These are phyloP conservation scores for Oreochromis niloticus DNA, from an alignment of 2,113 vertebrate genomes.

Conservation along the genomic window DNA sequence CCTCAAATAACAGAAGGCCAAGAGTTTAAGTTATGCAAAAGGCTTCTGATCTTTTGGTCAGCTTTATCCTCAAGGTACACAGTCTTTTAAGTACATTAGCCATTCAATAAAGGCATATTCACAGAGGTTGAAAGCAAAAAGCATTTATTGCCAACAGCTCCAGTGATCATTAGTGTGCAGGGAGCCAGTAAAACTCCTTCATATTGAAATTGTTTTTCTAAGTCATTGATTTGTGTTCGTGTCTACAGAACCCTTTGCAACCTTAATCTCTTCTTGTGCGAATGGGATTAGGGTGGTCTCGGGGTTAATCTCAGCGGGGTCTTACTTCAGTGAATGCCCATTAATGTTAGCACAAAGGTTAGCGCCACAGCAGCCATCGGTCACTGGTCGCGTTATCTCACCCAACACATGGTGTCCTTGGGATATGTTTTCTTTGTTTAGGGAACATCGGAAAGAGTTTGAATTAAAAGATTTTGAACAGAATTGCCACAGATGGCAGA, in stretches of 20 bases:
- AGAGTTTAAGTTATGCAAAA: neutral
- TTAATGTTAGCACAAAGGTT: conserved; percentile 38
- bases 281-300: conserved; percentile 28
- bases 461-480: conserved; percentile 20
- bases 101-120: neutral
- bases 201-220: neutral
- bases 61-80: neutral
- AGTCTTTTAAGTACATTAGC: neutral
- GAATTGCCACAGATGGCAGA: conserved; percentile 47
- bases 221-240: conserved; percentile 12
- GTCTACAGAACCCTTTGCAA: neutral
- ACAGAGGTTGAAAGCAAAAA: neutral
- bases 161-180: neutral
- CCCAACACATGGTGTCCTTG: conserved; percentile 29
- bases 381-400: conserved; percentile 36
- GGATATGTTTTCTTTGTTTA: conserved; percentile 38
- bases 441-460: conserved; percentile 13
- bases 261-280: conserved; percentile 40
- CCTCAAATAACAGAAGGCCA: neutral
- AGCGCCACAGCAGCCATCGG: neutral
- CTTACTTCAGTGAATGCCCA: conserved; percentile 10
- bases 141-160: neutral
- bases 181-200: neutral
- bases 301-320: conserved; percentile 41
- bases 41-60: neutral